Base-by-base conservation (phyloP, 2,797 vertebrate genomes). In the Argyrosomus regius region DNA sequence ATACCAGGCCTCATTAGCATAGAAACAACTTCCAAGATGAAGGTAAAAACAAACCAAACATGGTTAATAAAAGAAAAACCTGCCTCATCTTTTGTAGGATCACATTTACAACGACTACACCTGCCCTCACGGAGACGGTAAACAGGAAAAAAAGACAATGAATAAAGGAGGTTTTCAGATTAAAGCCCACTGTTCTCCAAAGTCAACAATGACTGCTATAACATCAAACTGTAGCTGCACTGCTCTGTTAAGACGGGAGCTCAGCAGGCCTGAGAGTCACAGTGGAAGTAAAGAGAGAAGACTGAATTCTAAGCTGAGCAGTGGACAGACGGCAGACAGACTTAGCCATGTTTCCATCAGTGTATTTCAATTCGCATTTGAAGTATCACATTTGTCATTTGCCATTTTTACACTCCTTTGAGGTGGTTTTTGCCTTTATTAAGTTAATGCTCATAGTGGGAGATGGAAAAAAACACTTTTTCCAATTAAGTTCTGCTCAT, bases 131-230 rank as follows among this genome's bases (percentile, higher is more conserved):
- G 22, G 11, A 66, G 50, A 24, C 16, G 17, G 46, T 12, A 57
- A 63, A 71, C 74, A 52, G 16, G 17, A 17, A 14, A 9, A 18
- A 63, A 26, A 28, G 9, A 11, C 12, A 11, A 28, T 18, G 39
- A 66, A 70, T 54, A 73, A 74, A 10, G 28, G 11, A 4, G 22
- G 18, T 69, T 76, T 62, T 58, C 26, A 83, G 53, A 78, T 72
- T n/a, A 74, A 72, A 73, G 63, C 41, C 49, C 14, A 31, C 22
- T 1, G 49, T 5, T 16, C 28, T 45, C 52, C 28, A 54, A 60
- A 80, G 74, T 72, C 61, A 60, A 78, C 60, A 60, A 60, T 68
- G 39, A 61, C 46, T 3, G 22, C 57, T 7, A 11, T 0, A 60
- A 63, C 59, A 63, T 63, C 65, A 86, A 57, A 72, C 52, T 35